A percentile compares a stretch with the other conserved stretches of the same genome.
Evolutionary conservation across 2,888 invertebrate species (phyloP).

Genomic region (Ophion obscuratus): DNA sequence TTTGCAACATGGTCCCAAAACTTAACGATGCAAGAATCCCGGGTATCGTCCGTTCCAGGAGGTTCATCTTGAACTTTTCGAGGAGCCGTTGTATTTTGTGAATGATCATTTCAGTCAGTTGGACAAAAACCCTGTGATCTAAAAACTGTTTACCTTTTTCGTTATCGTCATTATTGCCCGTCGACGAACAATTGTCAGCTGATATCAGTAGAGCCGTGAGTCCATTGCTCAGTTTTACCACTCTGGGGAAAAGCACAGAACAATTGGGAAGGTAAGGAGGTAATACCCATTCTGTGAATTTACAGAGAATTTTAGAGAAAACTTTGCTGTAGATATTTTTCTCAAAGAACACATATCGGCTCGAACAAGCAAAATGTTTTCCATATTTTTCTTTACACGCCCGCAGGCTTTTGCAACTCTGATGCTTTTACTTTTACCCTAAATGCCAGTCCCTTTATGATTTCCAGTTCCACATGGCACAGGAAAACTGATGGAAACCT

Average conservation of each 20-base stretch:
- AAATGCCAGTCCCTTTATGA: background rate
- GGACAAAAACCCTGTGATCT: background rate
- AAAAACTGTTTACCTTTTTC: background rate
- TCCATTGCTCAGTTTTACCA: constrained; percentile 89
- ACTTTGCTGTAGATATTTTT: background rate
- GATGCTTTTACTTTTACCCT: background rate
- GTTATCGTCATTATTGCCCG: background rate
- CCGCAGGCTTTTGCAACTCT: background rate
- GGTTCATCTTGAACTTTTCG: background rate
- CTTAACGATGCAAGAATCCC: background rate
- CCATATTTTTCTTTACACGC: background rate
- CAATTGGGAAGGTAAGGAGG: background rate
- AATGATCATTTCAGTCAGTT: background rate
- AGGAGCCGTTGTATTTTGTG: background rate
- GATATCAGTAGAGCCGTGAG: constrained; percentile 90
- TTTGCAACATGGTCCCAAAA: background rate
- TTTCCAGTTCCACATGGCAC: background rate
- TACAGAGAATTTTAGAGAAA: background rate
- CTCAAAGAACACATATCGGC: too few relatives aligned
- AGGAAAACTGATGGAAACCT: background rate
- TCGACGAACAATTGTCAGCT: constrained; percentile 81
- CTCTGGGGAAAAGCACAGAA: constrained; percentile 82
- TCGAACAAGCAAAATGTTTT: background rate
- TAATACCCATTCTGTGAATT: background rate
- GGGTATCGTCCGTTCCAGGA: background rate